A percentile compares a stretch with the other conserved stretches of the same genome.
Conservation (phyloP, 2,888 invertebrate genomes). For the Druceiella hillmani region DNA sequence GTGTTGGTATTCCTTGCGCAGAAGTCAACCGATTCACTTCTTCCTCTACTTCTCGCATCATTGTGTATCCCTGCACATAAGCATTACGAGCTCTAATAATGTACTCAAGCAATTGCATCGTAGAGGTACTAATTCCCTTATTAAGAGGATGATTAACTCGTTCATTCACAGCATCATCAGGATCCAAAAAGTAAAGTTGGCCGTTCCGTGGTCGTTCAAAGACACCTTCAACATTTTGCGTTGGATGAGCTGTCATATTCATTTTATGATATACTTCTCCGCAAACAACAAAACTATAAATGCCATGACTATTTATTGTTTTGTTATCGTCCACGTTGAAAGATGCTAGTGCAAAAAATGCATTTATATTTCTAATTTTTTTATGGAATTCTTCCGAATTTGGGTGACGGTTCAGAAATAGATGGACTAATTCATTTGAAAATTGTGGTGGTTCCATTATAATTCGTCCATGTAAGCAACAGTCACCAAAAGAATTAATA, state of each 20-base stretch:
- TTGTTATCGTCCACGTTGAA: slow-evolving; percentile 17
- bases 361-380: slow-evolving; percentile 18
- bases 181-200: slow-evolving; percentile 19
- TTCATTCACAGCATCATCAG: slow-evolving; percentile 18
- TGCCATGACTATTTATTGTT: slow-evolving; percentile 18
- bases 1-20: slow-evolving; percentile 14
- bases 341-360: slow-evolving; percentile 19
- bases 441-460: slow-evolving; percentile 18
- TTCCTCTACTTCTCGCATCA: slow-evolving; percentile 20
- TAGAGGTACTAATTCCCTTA: slow-evolving; percentile 18
- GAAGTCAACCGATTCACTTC: slow-evolving; percentile 17
- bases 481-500: slow-evolving; percentile 18
- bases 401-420: slow-evolving; percentile 14
- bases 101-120: slow-evolving; percentile 15
- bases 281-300: slow-evolving; percentile 20
- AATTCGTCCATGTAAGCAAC: slow-evolving; percentile 20
- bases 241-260: slow-evolving; percentile 17
- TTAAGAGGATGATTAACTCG: slow-evolving; percentile 17
- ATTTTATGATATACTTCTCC: slow-evolving; percentile 20
- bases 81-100: slow-evolving; percentile 16
- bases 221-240: slow-evolving; percentile 16
- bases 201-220: slow-evolving; percentile 16
- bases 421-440: slow-evolving; percentile 17
- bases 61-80: slow-evolving; percentile 17
- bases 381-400: slow-evolving; percentile 17